These are phyloP conservation scores for Falco punctatus DNA, from an alignment of 2,113 vertebrate genomes.

Conservation along the genomic window DNA sequence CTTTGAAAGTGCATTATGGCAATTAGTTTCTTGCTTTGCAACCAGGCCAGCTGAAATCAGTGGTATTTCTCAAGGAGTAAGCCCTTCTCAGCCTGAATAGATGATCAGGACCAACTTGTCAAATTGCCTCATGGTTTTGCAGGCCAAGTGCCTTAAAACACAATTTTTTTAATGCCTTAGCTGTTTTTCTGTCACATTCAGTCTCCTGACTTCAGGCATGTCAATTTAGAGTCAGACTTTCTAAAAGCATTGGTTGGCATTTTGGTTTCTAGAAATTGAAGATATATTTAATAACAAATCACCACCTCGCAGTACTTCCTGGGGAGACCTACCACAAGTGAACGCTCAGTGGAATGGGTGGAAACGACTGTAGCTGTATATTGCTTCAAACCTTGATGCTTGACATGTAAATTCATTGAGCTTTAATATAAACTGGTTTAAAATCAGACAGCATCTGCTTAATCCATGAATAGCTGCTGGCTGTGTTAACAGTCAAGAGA, in stretches of 20 bases:
- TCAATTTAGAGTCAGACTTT: background rate
- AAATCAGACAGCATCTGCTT: conserved; percentile 50
- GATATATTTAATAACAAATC: background rate
- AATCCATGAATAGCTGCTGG: conserved; percentile 48
- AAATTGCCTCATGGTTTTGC: background rate
- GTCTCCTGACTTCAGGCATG: background rate
- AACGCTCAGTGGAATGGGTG: rapidly evolving
- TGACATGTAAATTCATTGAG: conserved; percentile 33
- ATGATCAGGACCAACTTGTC: background rate
- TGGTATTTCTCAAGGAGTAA: background rate
- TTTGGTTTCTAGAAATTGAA: background rate
- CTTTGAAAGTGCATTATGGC: background rate
- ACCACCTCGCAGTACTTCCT: background rate
- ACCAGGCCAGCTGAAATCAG: background rate
- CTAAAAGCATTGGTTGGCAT: background rate
- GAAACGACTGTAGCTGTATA: background rate
- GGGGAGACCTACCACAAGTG: background rate
- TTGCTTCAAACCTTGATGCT: background rate
- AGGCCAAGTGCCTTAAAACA: background rate
- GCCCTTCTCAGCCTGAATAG: background rate
- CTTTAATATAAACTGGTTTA: conserved; percentile 48
- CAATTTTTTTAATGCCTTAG: background rate
- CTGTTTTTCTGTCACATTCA: background rate
- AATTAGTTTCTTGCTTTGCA: background rate
- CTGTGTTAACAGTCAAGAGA: conserved; percentile 43